phyloP scores from a whole-genome alignment of 2,888 invertebrate genomes.

The Melanchra persicariae region DNA sequence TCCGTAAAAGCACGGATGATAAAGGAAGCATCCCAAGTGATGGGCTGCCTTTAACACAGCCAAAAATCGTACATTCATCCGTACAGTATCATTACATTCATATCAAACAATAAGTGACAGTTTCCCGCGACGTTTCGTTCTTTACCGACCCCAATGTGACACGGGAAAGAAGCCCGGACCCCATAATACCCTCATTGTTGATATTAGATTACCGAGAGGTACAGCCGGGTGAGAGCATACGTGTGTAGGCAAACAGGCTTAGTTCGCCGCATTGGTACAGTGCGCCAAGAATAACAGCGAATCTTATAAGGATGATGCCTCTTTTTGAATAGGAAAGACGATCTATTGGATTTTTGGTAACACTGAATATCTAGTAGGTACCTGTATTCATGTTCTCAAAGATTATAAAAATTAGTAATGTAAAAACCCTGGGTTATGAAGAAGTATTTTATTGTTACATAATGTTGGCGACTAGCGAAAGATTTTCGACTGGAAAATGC shows the following conservation, averaged over 20 bases:
- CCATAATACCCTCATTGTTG: conserved; percentile 60
- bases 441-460: no score
- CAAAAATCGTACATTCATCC: neutral
- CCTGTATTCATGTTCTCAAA: no score
- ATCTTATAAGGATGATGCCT: conserved; percentile 29
- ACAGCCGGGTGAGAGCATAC: conserved; percentile 70
- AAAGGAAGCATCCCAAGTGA: neutral
- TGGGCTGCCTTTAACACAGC: neutral
- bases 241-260: conserved; percentile 84
- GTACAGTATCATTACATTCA: conserved; percentile 18
- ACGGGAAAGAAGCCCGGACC: conserved; percentile 25
- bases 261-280: conserved; percentile 57
- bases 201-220: conserved; percentile 75
- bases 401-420: no score
- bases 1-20: neutral
- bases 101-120: conserved; percentile 42
- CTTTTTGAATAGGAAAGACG: neutral
- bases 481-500: no score
- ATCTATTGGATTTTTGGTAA: conserved; percentile 15
- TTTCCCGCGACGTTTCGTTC: conserved; percentile 38
- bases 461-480: no score
- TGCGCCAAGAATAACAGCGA: conserved; percentile 29
- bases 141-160: conserved; percentile 8
- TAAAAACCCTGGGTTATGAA: no score
- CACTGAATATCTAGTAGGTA: no score